Evolutionary conservation across 2,888 invertebrate genomes (phyloP).

Genomic region (Ceriagrion tenellum): DNA sequence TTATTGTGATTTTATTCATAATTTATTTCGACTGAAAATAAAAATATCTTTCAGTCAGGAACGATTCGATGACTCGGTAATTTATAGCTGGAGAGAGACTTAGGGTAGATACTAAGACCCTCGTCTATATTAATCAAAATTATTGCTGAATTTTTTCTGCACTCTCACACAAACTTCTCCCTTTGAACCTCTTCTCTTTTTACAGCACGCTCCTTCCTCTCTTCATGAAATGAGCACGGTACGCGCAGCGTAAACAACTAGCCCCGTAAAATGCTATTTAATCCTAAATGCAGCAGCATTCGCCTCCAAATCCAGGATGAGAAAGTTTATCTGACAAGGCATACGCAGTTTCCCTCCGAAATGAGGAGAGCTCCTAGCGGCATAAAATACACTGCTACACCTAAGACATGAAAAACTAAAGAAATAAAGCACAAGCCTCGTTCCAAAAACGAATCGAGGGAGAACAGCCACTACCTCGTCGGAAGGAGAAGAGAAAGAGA

Average conservation of each 20-base stretch:
- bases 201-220: not conserved
- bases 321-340: slow-evolving; percentile 43
- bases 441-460: slow-evolving; percentile 8
- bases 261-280: slow-evolving; percentile 44
- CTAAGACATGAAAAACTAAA: slow-evolving; percentile 58
- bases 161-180: not conserved
- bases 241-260: slow-evolving; percentile 19
- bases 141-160: not conserved
- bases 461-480: not conserved
- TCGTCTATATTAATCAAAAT: slow-evolving; percentile 8
- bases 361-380: not conserved
- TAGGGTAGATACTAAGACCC: not conserved
- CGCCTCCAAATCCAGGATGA: slow-evolving; percentile 47
- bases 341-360: slow-evolving; percentile 37
- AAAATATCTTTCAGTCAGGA: not conserved
- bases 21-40: not conserved
- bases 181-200: not conserved
- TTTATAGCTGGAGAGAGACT: not conserved
- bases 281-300: slow-evolving; percentile 41
- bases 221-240: slow-evolving; percentile 33
- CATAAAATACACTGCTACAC: slow-evolving; percentile 32
- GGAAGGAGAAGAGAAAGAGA: not conserved
- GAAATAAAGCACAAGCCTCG: slow-evolving; percentile 39
- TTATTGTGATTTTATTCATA: slow-evolving; percentile 10
- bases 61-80: not conserved